Evolutionary conservation across 2,888 invertebrate genomes (phyloP), one percentile per base, ranked within the genome.

Genomic region (Helicoverpa assulta): DNA sequence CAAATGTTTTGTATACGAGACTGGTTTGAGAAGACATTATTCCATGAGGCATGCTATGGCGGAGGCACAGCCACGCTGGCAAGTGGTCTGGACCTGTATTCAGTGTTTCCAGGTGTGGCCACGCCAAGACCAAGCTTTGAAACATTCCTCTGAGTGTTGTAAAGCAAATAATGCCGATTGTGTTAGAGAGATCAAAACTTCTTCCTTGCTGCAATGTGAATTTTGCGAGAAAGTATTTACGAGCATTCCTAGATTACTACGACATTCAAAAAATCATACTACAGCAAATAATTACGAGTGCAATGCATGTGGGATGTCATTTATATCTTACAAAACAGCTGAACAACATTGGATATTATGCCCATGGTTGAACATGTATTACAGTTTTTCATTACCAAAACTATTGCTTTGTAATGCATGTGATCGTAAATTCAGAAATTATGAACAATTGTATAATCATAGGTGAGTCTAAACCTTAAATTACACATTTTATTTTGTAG

Each of bases 241-340:
- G 29, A 94, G 93, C 83, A 94, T 96, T 62, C 94, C 95, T 14
- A 89, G 93, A 85, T 77, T 96, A 33, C 77, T 95, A 53, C 89
- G 91, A 69, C 96, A 96, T 84, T 89, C 91, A 1, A 95, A 93
- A 83, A 83, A 85, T 50, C 97, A 97, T 90, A 96, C 96, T 1
- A 96, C 96, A n/a, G 96, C 96, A 78, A 96, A 96, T 86, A 97
- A 97, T 86, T 97, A 97, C 89, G 96, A 96, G 85, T 97, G 97
- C 86, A 94, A 94, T 68, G 96, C 96, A 75, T 96, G 96, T 75
- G 87, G 88, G 68, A 86, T 90, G 56, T 78, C 87, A 52, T 96
- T 96, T 82, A 66, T 83, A 16, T 94, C 93, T 26, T 96, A 93
- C 76, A 93, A 91, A 83, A 84, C 78, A 56, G 95, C 93, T 19